phyloP scores from a whole-genome alignment of 2,888 invertebrate species.

The Leucophenga maculata region DNA sequence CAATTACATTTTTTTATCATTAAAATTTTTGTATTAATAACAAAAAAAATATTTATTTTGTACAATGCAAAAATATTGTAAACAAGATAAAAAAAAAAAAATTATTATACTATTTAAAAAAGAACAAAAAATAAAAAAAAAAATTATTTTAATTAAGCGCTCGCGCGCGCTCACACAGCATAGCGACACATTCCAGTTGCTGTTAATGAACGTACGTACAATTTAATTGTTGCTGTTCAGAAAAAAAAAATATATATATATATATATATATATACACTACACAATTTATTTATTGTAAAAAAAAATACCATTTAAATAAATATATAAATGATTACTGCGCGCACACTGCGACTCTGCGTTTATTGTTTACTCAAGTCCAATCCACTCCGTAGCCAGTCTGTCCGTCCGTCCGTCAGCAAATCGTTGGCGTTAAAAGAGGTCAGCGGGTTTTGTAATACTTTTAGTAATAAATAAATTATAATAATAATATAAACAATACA shows the following conservation, averaged over 20 bases:
- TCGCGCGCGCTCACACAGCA: neutral
- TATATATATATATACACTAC: too few species aligned
- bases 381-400: neutral
- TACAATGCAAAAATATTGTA: neutral
- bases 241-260: too few species aligned
- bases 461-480: slow-evolving; percentile 2
- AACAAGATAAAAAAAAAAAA: neutral
- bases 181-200: slow-evolving; percentile 2
- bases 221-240: slow-evolving; percentile 9
- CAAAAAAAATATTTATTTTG: neutral
- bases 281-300: slow-evolving; percentile 2
- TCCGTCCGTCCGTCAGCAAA: neutral
- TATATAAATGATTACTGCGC: slow-evolving; percentile 11
- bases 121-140: neutral
- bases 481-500: too few species aligned
- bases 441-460: slow-evolving; percentile 17
- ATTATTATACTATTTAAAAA: neutral
- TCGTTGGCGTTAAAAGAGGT: slow-evolving; percentile 18
- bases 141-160: slow-evolving; percentile 7
- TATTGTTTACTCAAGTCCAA: too few species aligned
- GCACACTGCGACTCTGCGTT: neutral
- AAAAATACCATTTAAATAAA: neutral
- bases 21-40: too few species aligned
- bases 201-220: slow-evolving; percentile 16
- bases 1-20: too few species aligned